These are phyloP conservation scores for Hoplodrina blanda DNA, from an alignment of 2,888 invertebrate genomes.

Conservation along the genomic window DNA sequence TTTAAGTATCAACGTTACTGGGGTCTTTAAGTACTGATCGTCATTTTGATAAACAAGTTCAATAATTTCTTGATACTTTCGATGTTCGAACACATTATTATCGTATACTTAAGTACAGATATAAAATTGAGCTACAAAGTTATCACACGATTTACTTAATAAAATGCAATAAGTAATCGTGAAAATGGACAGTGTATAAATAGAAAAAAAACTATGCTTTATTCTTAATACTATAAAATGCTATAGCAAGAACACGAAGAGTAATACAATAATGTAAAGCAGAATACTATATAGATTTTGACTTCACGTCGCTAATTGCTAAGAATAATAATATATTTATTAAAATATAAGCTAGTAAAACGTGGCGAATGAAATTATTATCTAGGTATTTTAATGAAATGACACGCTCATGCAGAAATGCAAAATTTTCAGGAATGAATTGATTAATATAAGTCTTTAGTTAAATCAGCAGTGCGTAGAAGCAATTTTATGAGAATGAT, in stretches of 20 bases:
- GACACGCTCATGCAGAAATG: constrained; percentile 44
- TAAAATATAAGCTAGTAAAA: constrained; percentile 45
- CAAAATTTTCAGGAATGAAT: constrained; percentile 56
- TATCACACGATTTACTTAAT: constrained; percentile 81
- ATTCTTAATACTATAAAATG: constrained; percentile 73
- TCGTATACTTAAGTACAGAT: constrained; percentile 81
- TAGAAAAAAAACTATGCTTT: constrained; percentile 63
- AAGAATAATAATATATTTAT: constrained; percentile 67
- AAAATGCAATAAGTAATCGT: constrained; percentile 79
- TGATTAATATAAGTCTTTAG: constrained; percentile 36
- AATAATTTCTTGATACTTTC: constrained; percentile 66
- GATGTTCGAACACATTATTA: constrained; percentile 78
- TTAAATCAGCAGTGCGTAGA: neutral
- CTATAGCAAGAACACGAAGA: constrained; percentile 79
- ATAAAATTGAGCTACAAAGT: constrained; percentile 85
- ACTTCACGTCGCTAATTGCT: constrained; percentile 85
- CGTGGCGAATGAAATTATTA: constrained; percentile 35
- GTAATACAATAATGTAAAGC: constrained; percentile 69
- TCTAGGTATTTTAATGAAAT: constrained; percentile 25
- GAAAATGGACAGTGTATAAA: constrained; percentile 72
- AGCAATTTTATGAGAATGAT: constrained; percentile 1
- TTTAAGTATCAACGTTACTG: constrained; percentile 56
- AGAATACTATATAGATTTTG: constrained; percentile 71
- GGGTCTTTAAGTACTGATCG: constrained; percentile 58
- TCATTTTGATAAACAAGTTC: constrained; percentile 39